A percentile compares a stretch with the other conserved stretches of the same genome.
Evolutionary conservation across 2,888 invertebrate species (phyloP).

Genomic region (Drosophila conformis): DNA sequence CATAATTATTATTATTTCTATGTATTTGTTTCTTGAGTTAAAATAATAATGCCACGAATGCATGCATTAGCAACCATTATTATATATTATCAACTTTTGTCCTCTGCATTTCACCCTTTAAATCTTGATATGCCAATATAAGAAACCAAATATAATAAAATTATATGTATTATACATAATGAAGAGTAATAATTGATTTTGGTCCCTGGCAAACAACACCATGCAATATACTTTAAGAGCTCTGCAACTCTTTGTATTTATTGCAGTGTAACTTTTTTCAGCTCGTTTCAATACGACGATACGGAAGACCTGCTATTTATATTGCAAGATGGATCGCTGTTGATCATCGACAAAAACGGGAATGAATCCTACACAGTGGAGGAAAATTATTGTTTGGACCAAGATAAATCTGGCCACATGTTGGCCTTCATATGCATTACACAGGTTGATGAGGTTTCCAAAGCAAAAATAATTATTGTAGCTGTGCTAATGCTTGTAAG

Average conservation of each 20-base stretch:
- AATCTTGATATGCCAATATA: not conserved
- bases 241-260: constrained; percentile 42
- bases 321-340: constrained; percentile 83
- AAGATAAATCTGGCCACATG: constrained; percentile 78
- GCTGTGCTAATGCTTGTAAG: constrained; percentile 83
- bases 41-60: not conserved
- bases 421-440: constrained; percentile 83
- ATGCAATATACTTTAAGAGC: constrained; percentile 27
- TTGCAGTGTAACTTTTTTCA: constrained; percentile 56
- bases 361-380: constrained; percentile 79
- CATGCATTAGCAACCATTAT: not conserved
- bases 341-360: constrained; percentile 81
- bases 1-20: constrained; percentile 3
- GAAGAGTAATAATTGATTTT: constrained; percentile 4
- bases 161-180: not conserved
- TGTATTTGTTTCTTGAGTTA: not conserved
- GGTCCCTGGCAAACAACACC: not conserved
- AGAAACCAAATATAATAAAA: not conserved
- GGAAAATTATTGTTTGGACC: constrained; percentile 83
- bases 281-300: constrained; percentile 74
- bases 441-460: constrained; percentile 71
- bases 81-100: not conserved
- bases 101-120: not conserved
- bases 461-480: constrained; percentile 56
- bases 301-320: constrained; percentile 79